These are phyloP conservation scores for Cephus nigrinus DNA, from an alignment of 2,888 invertebrate species.

Conservation along the genomic window DNA sequence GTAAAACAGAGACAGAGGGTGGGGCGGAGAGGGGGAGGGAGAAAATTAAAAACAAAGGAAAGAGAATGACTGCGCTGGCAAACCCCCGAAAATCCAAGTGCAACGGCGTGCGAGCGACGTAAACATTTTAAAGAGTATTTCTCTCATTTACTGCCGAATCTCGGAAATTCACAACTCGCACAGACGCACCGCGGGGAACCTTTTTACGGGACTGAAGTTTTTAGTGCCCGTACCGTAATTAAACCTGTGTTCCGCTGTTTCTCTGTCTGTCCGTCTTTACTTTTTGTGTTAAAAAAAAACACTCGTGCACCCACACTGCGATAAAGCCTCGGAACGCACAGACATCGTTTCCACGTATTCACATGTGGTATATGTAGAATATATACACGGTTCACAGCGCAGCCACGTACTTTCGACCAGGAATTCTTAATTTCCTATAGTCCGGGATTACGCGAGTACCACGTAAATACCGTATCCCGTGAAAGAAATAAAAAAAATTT, in stretches of 20 bases:
- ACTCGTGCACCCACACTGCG: not conserved
- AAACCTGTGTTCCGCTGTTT: slow-evolving; percentile 58
- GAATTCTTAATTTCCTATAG: slow-evolving; percentile 1
- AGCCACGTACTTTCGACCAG: not conserved
- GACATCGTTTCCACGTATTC: too few species aligned
- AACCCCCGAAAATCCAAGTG: slow-evolving; percentile 15
- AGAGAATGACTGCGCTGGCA: slow-evolving; percentile 21
- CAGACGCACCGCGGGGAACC: slow-evolving; percentile 35
- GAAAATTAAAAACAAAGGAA: slow-evolving; percentile 21
- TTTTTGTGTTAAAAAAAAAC: slow-evolving; percentile 15
- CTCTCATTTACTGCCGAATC: slow-evolving; percentile 39
- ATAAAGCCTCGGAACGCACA: too few species aligned
- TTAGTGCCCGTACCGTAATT: slow-evolving; percentile 57
- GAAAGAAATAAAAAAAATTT: too few species aligned
- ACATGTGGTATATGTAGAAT: too few species aligned
- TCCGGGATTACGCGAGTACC: too few species aligned
- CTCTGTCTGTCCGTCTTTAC: slow-evolving; percentile 55
- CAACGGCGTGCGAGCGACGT: slow-evolving; percentile 43
- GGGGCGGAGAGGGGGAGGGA: not conserved
- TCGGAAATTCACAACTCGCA: slow-evolving; percentile 34
- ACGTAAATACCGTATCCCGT: too few species aligned
- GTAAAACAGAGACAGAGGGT: slow-evolving; percentile 19
- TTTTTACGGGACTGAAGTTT: slow-evolving; percentile 47
- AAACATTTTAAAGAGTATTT: slow-evolving; percentile 52
- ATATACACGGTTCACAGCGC: not conserved